phyloP scores from a whole-genome alignment of 2,888 invertebrate species.

The Agrilus biguttatus region DNA sequence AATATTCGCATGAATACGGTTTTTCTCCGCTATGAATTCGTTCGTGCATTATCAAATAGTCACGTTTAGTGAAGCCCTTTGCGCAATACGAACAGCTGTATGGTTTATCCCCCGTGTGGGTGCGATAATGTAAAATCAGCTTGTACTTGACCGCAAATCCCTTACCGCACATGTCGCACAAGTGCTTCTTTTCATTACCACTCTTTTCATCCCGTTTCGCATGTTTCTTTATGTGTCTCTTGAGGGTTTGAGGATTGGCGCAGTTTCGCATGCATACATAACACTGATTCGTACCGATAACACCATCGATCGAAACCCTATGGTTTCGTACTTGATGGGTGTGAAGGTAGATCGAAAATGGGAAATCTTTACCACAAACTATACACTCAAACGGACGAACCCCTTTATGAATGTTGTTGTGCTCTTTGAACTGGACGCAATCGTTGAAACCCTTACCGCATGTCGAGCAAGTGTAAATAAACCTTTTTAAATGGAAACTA shows the following conservation, averaged over 20 bases:
- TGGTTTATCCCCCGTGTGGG: constrained; percentile 38
- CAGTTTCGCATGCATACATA: constrained; percentile 30
- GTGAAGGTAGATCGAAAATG: constrained; percentile 29
- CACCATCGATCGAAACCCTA: constrained; percentile 21
- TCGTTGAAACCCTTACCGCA: constrained; percentile 14
- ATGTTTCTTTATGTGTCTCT: constrained; percentile 25
- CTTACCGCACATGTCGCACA: constrained; percentile 42
- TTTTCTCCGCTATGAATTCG: constrained; percentile 44
- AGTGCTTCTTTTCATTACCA: constrained; percentile 25
- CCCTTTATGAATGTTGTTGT: constrained; percentile 22
- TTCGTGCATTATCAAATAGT: constrained; percentile 42
- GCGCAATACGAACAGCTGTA: constrained; percentile 19
- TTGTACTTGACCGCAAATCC: constrained; percentile 32
- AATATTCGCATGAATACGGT: constrained; percentile 41
- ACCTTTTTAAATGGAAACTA: constrained; percentile 2
- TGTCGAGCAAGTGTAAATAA: constrained; percentile 14
- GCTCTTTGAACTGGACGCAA: constrained; percentile 12
- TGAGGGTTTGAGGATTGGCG: constrained; percentile 22
- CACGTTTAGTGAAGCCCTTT: constrained; percentile 42
- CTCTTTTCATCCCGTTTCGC: constrained; percentile 12
- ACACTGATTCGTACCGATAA: constrained; percentile 26
- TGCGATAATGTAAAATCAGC: constrained; percentile 34
- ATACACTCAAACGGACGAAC: constrained; percentile 35
- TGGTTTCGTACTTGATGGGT: constrained; percentile 32
- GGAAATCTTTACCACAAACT: constrained; percentile 22